Conservation (phyloP, 53 echinoderm and acorn worm genomes). For the Paelopatides confundens region DNA sequence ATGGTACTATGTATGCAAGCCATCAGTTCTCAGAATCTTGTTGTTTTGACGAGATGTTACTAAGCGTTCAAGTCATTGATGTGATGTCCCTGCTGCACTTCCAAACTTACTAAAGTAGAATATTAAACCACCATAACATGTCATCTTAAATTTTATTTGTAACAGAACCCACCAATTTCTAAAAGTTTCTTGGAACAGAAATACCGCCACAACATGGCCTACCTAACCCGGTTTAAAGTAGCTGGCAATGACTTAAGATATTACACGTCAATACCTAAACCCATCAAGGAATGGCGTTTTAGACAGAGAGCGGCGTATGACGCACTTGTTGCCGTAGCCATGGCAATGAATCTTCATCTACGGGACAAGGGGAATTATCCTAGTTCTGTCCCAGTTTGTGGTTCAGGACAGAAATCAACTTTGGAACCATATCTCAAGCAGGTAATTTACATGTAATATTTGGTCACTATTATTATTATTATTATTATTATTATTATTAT, state of each 20-base stretch:
- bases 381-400: slow-evolving; percentile 57
- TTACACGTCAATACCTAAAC: slow-evolving; percentile 52
- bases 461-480: too few species aligned
- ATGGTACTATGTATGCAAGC: too few species aligned
- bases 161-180: slow-evolving; percentile 44
- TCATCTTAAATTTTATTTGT: background rate
- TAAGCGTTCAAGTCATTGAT: too few species aligned
- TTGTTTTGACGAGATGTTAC: too few species aligned
- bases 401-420: background rate
- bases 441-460: background rate
- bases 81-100: too few species aligned
- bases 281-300: slow-evolving; percentile 61
- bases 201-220: slow-evolving; percentile 79
- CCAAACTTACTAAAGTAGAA: too few species aligned
- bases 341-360: slow-evolving; percentile 38
- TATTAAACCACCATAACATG: too few species aligned
- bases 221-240: slow-evolving; percentile 65
- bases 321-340: slow-evolving; percentile 52
- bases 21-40: too few species aligned
- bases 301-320: slow-evolving; percentile 70
- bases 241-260: slow-evolving; percentile 44
- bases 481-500: too few species aligned
- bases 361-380: slow-evolving; percentile 53
- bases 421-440: slow-evolving; percentile 47
- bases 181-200: slow-evolving; percentile 78